Conservation (phyloP, 1,140 invertebrate species). For the Metopolophium dirhodum region DNA sequence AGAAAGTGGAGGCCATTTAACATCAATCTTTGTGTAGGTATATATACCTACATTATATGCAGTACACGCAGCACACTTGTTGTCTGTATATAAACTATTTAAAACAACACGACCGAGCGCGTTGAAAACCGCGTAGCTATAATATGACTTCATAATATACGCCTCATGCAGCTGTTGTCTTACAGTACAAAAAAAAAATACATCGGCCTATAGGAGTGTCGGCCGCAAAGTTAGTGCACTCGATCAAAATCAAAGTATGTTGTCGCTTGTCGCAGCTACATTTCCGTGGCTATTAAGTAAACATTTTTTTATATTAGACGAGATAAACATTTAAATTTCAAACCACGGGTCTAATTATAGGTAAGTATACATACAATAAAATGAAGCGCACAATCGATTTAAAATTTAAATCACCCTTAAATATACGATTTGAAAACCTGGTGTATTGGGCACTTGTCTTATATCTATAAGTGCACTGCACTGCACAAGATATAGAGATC, state of each 20-base stretch:
- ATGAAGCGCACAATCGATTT: not conserved
- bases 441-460: not conserved
- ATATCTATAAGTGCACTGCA: too few species aligned
- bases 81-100: not conserved
- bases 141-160: not conserved
- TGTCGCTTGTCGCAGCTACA: not conserved
- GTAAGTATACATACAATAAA: not conserved
- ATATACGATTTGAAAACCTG: not conserved
- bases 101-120: constrained; percentile 21
- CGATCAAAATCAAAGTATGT: not conserved
- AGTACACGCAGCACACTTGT: not conserved
- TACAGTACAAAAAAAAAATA: not conserved
- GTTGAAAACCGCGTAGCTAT: constrained; percentile 17
- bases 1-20: not conserved
- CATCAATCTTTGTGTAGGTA: not conserved
- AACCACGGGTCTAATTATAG: not conserved
- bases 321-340: not conserved
- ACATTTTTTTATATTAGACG: not conserved
- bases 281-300: not conserved
- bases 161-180: not conserved
- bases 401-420: not conserved
- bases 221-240: not conserved
- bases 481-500: not conserved
- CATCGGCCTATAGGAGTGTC: not conserved
- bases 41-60: not conserved